Evolutionary conservation across 2,797 vertebrate species (phyloP).

Genomic region (Pangasius mekongensis): DNA sequence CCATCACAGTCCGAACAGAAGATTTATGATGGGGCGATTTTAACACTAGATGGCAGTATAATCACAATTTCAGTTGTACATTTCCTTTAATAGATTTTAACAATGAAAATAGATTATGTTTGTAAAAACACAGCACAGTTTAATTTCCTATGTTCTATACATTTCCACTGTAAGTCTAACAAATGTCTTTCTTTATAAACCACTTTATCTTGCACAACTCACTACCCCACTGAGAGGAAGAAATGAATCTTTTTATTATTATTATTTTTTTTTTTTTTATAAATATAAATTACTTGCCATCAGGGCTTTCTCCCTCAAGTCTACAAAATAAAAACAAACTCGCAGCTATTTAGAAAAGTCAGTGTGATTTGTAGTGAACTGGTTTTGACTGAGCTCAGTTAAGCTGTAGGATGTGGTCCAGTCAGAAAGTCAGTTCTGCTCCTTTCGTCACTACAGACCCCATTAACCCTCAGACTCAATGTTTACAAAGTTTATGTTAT

Average conservation of each 20-base stretch:
- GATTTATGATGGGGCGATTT: background rate
- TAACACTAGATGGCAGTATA: slow-evolving; percentile 27
- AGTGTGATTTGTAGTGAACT: background rate
- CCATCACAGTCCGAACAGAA: background rate
- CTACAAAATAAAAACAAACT: background rate
- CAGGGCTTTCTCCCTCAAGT: background rate
- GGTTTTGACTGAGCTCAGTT: background rate
- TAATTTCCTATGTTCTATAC: background rate
- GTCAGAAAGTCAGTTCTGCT: background rate
- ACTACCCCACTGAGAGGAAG: background rate
- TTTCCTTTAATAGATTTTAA: background rate
- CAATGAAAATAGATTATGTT: background rate
- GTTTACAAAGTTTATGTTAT: background rate
- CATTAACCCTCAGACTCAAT: background rate
- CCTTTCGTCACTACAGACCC: background rate
- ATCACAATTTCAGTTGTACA: background rate
- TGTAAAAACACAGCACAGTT: background rate
- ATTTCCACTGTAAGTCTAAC: background rate
- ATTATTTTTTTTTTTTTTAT: background rate
- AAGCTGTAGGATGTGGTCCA: background rate
- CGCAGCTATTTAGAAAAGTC: background rate
- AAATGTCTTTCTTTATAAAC: background rate
- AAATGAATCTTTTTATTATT: too few species aligned
- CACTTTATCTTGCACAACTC: background rate
- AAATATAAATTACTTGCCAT: background rate